Evolutionary conservation across 2,113 vertebrate species (phyloP), one percentile per base, ranked within the genome.

Genomic region (Sebastes fasciatus): DNA sequence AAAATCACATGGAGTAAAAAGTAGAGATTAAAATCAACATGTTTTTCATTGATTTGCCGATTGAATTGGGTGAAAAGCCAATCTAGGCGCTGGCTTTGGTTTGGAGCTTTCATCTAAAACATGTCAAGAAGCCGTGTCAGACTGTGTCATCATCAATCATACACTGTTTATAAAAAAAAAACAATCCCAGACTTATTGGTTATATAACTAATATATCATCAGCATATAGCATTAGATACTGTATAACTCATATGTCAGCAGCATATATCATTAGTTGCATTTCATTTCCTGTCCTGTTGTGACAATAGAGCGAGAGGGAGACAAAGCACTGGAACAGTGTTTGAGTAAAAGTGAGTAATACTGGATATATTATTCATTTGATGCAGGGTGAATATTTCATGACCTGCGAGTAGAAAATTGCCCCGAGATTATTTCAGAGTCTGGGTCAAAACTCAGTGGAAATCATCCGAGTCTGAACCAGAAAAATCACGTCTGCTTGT

Each of bases 331-430:
- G 51, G 17, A 84, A 72, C 54, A 69, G 62, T 65, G 21, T 71
- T 67, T 74, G 64, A 80, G 83, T 63, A 74, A 77, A 91, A 84
- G 78, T 83, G 78, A 80, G 79, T 75, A 85, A 90, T 87, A 72
- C 72, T 58, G 48, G 80, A 86, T 92, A 21, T 83, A 90, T 90
- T 84, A 92, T 92, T 91, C 34, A 93, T 90, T 57, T 77, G 51
- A 71, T 74, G 77, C 5, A 16, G 81, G 68, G 80, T 92, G 69
- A 92, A 93, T 91, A 89, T 91, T 93, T 91, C 79, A 94, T 85
- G 79, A 79, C 79, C 60, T 42, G 55, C 0, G 63, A 73, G 80
- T 68, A 71, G 74, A 89, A 34, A 90, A 84, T 57, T 55, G 80
- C 85, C 43, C 55, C n/a, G 6, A 82, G 91, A 88, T 90, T 82